Conservation (phyloP, 2,797 vertebrate species). For the Buphagus erythrorhynchus region DNA sequence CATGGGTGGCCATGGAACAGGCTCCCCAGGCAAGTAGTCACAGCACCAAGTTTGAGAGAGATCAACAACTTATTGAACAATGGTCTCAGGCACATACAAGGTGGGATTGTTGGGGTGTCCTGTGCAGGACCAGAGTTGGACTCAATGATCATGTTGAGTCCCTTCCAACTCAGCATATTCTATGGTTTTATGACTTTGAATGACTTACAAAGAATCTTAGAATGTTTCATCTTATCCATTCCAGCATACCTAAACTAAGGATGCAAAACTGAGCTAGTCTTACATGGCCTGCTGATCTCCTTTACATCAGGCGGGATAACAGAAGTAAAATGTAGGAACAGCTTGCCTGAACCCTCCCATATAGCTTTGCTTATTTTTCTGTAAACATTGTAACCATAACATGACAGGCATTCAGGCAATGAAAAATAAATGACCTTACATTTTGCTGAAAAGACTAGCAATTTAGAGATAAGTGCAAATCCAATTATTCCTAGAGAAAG, state of each 20-base stretch:
- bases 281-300: not conserved
- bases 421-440: not conserved
- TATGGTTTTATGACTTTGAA: not conserved
- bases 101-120: not conserved
- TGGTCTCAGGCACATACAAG: not conserved
- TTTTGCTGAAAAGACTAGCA: not conserved
- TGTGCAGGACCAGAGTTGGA: not conserved
- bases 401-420: not conserved
- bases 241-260: not conserved
- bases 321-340: not conserved
- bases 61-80: accelerated
- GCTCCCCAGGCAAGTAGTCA: not conserved
- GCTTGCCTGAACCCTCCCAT: not conserved
- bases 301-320: not conserved
- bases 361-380: not conserved
- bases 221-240: not conserved
- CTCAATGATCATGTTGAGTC: not conserved
- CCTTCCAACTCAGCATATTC: not conserved
- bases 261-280: not conserved
- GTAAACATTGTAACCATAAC: not conserved
- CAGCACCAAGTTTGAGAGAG: not conserved
- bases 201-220: not conserved
- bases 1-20: not conserved
- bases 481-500: not conserved
- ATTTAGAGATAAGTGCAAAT: not conserved